Evolutionary conservation across 2,797 vertebrate species (phyloP).

Genomic region (Danio kyathit): DNA sequence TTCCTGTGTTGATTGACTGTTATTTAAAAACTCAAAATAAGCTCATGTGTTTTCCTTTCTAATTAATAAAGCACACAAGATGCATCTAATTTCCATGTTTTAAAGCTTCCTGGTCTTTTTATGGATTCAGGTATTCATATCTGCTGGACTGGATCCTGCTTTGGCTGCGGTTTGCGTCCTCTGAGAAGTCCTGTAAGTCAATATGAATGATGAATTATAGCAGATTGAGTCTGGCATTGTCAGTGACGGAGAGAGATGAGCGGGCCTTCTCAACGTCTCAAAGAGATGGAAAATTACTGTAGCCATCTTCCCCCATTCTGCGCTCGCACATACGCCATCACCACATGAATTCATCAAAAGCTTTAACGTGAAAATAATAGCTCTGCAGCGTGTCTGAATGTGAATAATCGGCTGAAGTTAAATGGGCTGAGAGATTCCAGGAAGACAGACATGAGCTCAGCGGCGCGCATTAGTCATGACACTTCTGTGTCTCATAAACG

Average conservation of each 20-base stretch:
- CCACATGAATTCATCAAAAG: constrained; percentile 27
- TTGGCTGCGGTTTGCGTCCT: constrained; percentile 39
- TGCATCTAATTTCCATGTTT: constrained; percentile 14
- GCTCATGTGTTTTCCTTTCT: constrained; percentile 5
- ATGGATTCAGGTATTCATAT: constrained; percentile 32
- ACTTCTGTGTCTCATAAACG: constrained; percentile 28
- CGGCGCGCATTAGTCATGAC: constrained; percentile 38
- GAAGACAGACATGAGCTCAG: constrained; percentile 31
- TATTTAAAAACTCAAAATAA: neutral
- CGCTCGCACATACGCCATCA: neutral
- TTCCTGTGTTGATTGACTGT: constrained; percentile 4
- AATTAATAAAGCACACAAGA: constrained; percentile 1
- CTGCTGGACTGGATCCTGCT: constrained; percentile 14
- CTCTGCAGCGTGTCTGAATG: constrained; percentile 1
- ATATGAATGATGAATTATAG: constrained; percentile 54
- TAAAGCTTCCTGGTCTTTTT: neutral
- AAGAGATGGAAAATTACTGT: constrained; percentile 31
- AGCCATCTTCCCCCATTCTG: constrained; percentile 5
- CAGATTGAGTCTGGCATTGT: constrained; percentile 54
- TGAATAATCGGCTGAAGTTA: constrained; percentile 34
- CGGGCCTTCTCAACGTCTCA: constrained; percentile 20
- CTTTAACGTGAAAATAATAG: constrained; percentile 25
- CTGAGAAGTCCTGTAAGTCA: constrained; percentile 44
- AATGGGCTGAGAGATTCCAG: constrained; percentile 26
- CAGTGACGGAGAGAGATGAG: constrained; percentile 40